A percentile compares a stretch with the other conserved stretches of the same genome.
Evolutionary conservation across 2,888 invertebrate genomes (phyloP).

Genomic region (Stratiomys singularior): DNA sequence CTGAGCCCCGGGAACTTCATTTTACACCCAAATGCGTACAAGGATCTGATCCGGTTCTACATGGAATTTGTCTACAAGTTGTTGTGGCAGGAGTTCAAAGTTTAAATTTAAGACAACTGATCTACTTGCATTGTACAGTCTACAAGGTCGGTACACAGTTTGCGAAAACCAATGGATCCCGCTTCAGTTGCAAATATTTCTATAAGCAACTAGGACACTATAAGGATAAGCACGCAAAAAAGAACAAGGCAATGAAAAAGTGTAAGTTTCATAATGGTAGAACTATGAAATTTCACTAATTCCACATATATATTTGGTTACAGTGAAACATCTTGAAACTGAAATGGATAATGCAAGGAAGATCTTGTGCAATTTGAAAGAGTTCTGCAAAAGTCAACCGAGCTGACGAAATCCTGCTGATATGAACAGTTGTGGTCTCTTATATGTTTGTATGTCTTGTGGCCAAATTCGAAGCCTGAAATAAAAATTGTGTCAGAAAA

Average conservation of each 20-base stretch:
- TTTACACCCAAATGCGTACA: background rate
- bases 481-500: no score
- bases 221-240: background rate
- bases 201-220: background rate
- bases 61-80: slow-evolving; percentile 15
- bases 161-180: slow-evolving; percentile 1
- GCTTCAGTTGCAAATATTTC: background rate
- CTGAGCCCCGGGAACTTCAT: background rate
- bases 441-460: no score
- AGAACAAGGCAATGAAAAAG: background rate
- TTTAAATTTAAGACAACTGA: slow-evolving; percentile 3
- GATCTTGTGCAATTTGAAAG: background rate
- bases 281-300: no score
- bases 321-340: slow-evolving; percentile 10
- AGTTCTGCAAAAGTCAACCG: background rate
- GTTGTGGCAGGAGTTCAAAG: background rate
- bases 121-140: slow-evolving; percentile 17
- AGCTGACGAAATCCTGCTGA: no score
- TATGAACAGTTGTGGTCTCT: no score
- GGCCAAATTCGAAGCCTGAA: no score
- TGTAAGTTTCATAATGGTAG: no score
- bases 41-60: background rate
- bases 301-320: background rate
- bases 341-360: slow-evolving; percentile 18
- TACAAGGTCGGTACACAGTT: background rate